These are phyloP conservation scores for Lasaia peninsularis DNA, from an alignment of 1,140 invertebrate genomes.

Conservation along the genomic window DNA sequence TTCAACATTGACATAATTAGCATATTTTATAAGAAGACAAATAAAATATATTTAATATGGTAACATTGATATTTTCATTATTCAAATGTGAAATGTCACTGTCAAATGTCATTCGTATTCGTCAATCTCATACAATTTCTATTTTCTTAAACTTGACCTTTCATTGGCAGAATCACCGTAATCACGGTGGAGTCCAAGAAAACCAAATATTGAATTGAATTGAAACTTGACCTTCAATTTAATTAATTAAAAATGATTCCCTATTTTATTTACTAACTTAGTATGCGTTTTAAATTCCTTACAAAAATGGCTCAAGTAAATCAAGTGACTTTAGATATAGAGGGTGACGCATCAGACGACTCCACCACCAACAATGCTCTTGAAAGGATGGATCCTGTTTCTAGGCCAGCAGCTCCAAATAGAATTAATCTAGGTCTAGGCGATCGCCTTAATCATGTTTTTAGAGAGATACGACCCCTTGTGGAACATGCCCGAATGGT, in stretches of 20 bases:
- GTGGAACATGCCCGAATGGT: constrained; percentile 71
- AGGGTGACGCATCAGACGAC: constrained; percentile 49
- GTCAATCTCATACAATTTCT: too few relatives aligned
- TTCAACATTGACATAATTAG: too few relatives aligned
- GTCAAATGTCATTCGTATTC: constrained; percentile 9
- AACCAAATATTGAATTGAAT: constrained; percentile 12
- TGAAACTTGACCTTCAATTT: constrained; percentile 39
- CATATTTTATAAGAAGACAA: too few relatives aligned
- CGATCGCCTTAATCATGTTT: constrained; percentile 63
- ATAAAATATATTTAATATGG: too few relatives aligned
- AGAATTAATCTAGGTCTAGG: constrained; percentile 59
- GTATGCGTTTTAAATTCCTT: neutral
- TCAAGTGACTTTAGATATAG: constrained; percentile 64
- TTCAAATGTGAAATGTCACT: constrained; percentile 13
- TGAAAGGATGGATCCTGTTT: constrained; percentile 51
- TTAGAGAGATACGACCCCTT: constrained; percentile 65
- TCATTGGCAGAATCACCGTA: too few relatives aligned
- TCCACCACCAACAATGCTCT: constrained; percentile 45
- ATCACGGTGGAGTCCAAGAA: too few relatives aligned
- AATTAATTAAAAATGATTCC: constrained; percentile 22
- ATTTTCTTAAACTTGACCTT: constrained; percentile 32
- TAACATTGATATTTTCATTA: neutral
- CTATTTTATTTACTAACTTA: constrained; percentile 17
- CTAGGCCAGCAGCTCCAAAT: constrained; percentile 43
- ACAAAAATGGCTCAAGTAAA: constrained; percentile 53